A percentile compares a stretch with the other conserved stretches of the same genome.
phyloP scores from a whole-genome alignment of 2,113 vertebrate genomes.

The Craseonycteris thonglongyai region DNA sequence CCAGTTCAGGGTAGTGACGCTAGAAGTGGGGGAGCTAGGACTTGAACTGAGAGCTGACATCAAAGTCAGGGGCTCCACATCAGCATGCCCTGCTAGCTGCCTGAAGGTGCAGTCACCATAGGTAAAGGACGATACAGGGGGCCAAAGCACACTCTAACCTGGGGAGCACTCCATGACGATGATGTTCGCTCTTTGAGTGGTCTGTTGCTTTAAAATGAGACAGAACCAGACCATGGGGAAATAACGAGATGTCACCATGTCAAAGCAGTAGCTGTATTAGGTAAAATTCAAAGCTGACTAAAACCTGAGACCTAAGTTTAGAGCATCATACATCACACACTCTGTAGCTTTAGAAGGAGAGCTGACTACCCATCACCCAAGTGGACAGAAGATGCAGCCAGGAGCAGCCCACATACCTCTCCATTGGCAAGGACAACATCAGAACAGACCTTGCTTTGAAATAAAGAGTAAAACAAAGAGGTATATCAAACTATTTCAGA shows the following conservation, averaged over 20 bases:
- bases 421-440: background rate
- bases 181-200: background rate
- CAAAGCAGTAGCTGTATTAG: background rate
- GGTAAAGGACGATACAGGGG: background rate
- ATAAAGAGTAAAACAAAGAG: background rate
- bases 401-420: background rate
- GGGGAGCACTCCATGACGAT: background rate
- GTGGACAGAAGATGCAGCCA: background rate
- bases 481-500: background rate
- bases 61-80: background rate
- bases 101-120: background rate
- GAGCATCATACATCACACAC: background rate
- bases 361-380: background rate
- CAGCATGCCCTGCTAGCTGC: accelerated
- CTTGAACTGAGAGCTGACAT: background rate
- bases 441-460: background rate
- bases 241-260: background rate
- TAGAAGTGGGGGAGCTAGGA: background rate
- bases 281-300: background rate
- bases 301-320: background rate
- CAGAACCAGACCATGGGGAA: background rate
- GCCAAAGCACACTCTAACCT: background rate
- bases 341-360: background rate
- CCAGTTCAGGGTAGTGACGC: background rate
- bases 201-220: background rate